phyloP scores from a whole-genome alignment of 1,140 invertebrate species.

The Bombyx mori region DNA sequence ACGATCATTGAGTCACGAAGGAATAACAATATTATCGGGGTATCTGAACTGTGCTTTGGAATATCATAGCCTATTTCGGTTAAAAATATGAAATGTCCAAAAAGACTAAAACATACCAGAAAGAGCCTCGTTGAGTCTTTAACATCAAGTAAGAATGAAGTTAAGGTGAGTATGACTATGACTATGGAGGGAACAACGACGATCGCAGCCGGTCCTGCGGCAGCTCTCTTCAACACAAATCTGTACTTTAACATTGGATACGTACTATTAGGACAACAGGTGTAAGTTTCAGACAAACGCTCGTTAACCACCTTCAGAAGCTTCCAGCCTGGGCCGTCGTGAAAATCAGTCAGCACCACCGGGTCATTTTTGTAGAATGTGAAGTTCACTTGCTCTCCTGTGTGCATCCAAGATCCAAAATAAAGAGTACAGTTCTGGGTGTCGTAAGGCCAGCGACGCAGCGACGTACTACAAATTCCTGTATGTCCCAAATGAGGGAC shows the following conservation, averaged over 20 bases:
- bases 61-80: conserved; percentile 53
- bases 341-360: conserved; percentile 40
- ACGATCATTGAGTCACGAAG: conserved; percentile 55
- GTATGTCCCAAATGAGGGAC: conserved; percentile 63
- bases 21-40: conserved; percentile 52
- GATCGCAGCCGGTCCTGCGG: conserved; percentile 50
- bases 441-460: conserved; percentile 71
- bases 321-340: conserved; percentile 54
- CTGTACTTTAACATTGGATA: conserved; percentile 60
- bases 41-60: conserved; percentile 53
- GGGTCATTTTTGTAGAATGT: conserved; percentile 44
- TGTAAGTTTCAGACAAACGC: conserved; percentile 39
- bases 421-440: conserved; percentile 66
- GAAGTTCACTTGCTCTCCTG: conserved; percentile 73
- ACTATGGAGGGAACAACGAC: conserved; percentile 46
- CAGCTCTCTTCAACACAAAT: conserved; percentile 47
- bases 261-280: conserved; percentile 44
- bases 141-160: conserved; percentile 43
- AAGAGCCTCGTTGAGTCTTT: conserved; percentile 46
- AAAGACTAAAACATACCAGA: conserved; percentile 55
- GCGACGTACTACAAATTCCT: conserved; percentile 61
- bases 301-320: conserved; percentile 35
- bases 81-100: conserved; percentile 50
- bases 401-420: conserved; percentile 74
- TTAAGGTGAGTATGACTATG: conserved; percentile 42